Conservation (phyloP, 2,113 vertebrate genomes). For the Peromyscus polionotus region DNA sequence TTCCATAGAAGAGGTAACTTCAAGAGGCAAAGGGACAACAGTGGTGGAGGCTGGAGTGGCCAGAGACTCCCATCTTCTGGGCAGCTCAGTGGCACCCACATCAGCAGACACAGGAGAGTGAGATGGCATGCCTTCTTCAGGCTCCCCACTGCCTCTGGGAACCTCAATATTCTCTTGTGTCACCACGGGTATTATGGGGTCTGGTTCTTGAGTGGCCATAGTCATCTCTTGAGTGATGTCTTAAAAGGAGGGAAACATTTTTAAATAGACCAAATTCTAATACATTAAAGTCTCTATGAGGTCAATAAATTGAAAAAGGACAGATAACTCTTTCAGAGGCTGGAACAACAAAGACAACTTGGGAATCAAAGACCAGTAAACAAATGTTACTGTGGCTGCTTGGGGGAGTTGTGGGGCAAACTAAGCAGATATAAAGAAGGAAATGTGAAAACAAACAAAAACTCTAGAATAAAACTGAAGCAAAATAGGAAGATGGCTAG, state of each 20-base stretch:
- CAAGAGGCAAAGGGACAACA: background rate
- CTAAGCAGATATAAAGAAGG: conserved; percentile 3
- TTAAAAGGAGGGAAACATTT: conserved; percentile 67
- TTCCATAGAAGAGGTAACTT: conserved; percentile 59
- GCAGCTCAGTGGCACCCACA: conserved; percentile 65
- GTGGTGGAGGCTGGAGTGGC: conserved; percentile 44
- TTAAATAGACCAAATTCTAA: conserved; percentile 23
- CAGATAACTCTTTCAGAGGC: background rate
- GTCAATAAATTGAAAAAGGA: background rate
- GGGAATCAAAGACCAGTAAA: conserved; percentile 18
- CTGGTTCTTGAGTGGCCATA: conserved; percentile 67
- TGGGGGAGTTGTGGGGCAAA: background rate
- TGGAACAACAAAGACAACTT: background rate
- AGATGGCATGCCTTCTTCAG: conserved; percentile 52
- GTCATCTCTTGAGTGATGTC: conserved; percentile 80
- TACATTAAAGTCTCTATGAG: background rate
- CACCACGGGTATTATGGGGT: conserved; percentile 58
- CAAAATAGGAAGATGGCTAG: conserved; percentile 24
- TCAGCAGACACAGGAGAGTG: background rate
- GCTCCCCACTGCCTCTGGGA: background rate
- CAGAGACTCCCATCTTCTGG: conserved; percentile 49
- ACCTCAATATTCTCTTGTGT: conserved; percentile 44
- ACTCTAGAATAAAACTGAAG: conserved; percentile 49
- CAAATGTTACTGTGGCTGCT: background rate
- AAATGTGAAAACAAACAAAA: background rate